These are phyloP conservation scores for Parapsyche elsis DNA, from an alignment of 1,140 invertebrate genomes.

Conservation along the genomic window DNA sequence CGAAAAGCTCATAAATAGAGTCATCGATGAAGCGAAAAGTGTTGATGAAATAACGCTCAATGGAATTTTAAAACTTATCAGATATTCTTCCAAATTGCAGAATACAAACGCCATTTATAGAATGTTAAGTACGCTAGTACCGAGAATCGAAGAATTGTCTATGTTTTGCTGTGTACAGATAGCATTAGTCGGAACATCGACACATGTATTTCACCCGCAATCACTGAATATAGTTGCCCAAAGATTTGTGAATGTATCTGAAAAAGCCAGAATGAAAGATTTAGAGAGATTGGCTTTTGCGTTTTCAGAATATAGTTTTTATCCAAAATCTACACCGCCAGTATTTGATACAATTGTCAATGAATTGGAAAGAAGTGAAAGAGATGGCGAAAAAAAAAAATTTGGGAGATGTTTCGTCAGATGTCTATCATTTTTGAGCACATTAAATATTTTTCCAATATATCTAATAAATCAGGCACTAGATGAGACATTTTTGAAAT, in stretches of 20 bases:
- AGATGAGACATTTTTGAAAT: constrained; percentile 62
- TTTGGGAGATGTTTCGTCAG: constrained; percentile 62
- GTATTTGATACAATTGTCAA: constrained; percentile 64
- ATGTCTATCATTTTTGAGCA: constrained; percentile 65
- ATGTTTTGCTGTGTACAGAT: constrained; percentile 67
- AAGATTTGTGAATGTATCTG: constrained; percentile 60
- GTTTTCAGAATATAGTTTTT: constrained; percentile 66
- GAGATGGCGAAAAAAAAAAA: constrained; percentile 63
- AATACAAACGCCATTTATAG: constrained; percentile 57
- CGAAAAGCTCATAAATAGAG: constrained; percentile 61
- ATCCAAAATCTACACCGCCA: constrained; percentile 59
- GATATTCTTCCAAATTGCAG: constrained; percentile 60
- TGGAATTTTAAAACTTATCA: constrained; percentile 68
- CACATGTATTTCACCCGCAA: constrained; percentile 61
- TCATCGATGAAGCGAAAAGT: constrained; percentile 59
- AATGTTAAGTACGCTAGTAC: constrained; percentile 58
- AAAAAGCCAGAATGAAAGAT: constrained; percentile 70
- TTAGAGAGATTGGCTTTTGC: constrained; percentile 70
- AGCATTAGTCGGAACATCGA: constrained; percentile 64
- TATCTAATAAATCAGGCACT: constrained; percentile 66
- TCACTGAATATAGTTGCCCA: constrained; percentile 60
- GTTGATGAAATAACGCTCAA: constrained; percentile 67
- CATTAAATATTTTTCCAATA: constrained; percentile 64
- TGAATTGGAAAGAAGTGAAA: constrained; percentile 61
- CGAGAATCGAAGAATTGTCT: constrained; percentile 63